Evolutionary conservation across 1,140 invertebrate species (phyloP), one percentile per base, ranked within the genome.

Genomic region (Holotrichia oblita): DNA sequence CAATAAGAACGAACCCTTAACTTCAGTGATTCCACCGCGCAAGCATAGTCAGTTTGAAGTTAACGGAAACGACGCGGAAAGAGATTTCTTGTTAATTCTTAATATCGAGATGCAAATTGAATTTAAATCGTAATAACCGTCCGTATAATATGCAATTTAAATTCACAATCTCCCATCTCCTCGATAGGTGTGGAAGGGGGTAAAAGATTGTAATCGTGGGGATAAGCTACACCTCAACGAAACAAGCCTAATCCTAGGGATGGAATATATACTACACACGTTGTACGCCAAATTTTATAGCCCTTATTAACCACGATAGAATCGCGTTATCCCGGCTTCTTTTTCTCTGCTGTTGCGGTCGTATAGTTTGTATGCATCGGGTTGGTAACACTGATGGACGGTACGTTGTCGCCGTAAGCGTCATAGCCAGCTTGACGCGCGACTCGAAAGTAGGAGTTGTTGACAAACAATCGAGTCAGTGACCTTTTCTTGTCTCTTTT

Each of bases 61-160:
- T 20, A 20, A 17, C 17, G 61, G 61, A 64, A 64, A 64, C 61
- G 61, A 17, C 20, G 17, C n/a, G 61, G 61, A 64, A 22, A 64
- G 61, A 64, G 61, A 64, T 64, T 64, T 64, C 61, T 20, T 64
- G 61, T 64, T 64, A 64, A 64, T 64, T 64, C 61, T 64, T 64
- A 64, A 64, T 64, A 64, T 64, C 61, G 61, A 64, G 61, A 64
- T 64, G 61, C 61, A 64, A 64, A 64, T 64, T 64, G 61, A 64
- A 64, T 64, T 64, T 64, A 64, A 17, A 64, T 27, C 61, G 61
- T 17, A 64, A 7, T 64, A 64, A 64, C 20, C 61, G 61, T 22
- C 61, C 61, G 61, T 20, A 64, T 64, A 64, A 64, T 64, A 64
- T 64, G 61, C 61, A 64, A 64, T 64, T 64, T 64, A 64, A 64